Evolutionary conservation across 2,797 vertebrate species (phyloP).

Genomic region (Hephaestus fuliginosus): DNA sequence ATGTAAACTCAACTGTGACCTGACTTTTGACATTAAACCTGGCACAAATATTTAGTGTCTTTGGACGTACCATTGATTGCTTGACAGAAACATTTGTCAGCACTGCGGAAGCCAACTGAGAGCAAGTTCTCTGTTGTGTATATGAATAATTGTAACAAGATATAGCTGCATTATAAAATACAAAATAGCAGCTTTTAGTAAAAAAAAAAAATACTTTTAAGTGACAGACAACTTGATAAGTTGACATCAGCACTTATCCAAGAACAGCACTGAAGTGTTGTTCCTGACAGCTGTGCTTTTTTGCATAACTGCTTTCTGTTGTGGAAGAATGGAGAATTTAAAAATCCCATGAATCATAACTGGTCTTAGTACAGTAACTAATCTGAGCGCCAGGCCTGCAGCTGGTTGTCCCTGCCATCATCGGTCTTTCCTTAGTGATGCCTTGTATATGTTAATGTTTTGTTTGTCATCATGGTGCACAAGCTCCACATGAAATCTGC

Average conservation of each 20-base stretch:
- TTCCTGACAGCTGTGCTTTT: not conserved
- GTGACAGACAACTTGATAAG: not conserved
- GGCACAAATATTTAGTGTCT: not conserved
- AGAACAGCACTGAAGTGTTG: not conserved
- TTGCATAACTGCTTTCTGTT: not conserved
- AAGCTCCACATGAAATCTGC: constrained; percentile 84
- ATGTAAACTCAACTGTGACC: not conserved
- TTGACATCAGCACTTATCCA: not conserved
- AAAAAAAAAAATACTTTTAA: not conserved
- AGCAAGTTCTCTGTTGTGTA: not conserved
- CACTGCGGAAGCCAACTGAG: too few species aligned
- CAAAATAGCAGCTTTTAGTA: not conserved
- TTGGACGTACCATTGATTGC: not conserved
- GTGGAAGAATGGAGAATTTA: too few species aligned
- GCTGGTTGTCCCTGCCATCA: constrained; percentile 10
- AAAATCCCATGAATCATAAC: not conserved
- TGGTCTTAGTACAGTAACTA: not conserved
- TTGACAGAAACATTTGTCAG: not conserved
- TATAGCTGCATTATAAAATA: not conserved
- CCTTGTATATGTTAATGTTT: constrained; percentile 89
- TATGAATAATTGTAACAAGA: not conserved
- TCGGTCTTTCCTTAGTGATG: constrained; percentile 66
- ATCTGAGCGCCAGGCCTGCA: not conserved
- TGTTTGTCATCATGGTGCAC: constrained; percentile 77
- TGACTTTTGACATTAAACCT: not conserved